Conservation (phyloP, 2,888 invertebrate genomes). For the Papilio gigon region DNA sequence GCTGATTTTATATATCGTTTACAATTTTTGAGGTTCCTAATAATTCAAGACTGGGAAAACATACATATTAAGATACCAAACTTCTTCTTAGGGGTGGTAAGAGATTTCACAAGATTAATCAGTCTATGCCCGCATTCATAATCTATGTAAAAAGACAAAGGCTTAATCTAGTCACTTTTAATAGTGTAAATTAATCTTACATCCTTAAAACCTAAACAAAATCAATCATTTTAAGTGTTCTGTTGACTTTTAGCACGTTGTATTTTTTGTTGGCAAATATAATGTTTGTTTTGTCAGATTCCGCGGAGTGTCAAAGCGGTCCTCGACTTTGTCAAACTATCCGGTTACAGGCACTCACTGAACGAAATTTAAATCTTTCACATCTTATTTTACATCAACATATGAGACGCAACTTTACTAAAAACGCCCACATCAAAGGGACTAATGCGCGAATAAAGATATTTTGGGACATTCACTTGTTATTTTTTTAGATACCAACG, state of each 20-base stretch:
- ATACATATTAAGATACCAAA: too few species aligned
- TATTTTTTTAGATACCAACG: background rate
- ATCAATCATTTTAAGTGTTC: slow-evolving; percentile 12
- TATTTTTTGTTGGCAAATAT: slow-evolving; percentile 59
- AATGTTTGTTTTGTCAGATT: slow-evolving; percentile 80
- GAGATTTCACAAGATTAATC: too few species aligned
- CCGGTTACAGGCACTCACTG: slow-evolving; percentile 63
- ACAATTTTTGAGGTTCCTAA: too few species aligned
- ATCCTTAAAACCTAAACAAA: background rate
- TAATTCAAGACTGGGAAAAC: too few species aligned
- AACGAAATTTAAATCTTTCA: slow-evolving; percentile 46
- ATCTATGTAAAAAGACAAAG: too few species aligned
- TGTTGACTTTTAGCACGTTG: slow-evolving; percentile 13
- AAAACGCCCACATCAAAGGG: background rate
- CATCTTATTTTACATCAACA: slow-evolving; percentile 15
- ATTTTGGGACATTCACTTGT: rapidly evolving
- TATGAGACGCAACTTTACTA: background rate
- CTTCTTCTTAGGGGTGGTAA: too few species aligned
- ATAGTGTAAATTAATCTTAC: background rate
- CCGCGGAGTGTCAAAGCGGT: slow-evolving; percentile 55
- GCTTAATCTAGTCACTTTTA: too few species aligned
- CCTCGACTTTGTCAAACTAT: slow-evolving; percentile 67
- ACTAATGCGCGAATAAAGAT: background rate
- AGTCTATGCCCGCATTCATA: too few species aligned
- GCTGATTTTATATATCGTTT: too few species aligned